These are phyloP conservation scores for Otolemur crassicaudatus DNA, from an alignment of 2,797 vertebrate species.

Conservation along the genomic window DNA sequence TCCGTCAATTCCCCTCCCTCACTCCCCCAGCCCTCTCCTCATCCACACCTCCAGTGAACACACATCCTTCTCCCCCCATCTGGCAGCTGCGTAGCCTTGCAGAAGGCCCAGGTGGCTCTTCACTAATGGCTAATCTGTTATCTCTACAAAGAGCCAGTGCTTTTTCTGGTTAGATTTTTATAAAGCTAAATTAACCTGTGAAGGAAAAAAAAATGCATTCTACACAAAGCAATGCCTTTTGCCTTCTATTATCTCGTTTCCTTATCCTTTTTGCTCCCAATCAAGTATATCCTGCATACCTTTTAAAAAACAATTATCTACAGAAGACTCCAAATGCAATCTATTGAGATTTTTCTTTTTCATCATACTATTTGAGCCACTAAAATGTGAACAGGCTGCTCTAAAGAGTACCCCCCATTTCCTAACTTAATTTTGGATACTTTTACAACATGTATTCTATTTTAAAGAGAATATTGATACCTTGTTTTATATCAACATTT, in stretches of 20 bases:
- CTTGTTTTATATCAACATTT: constrained; percentile 79
- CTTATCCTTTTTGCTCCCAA: not conserved
- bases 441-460: constrained; percentile 68
- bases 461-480: constrained; percentile 77
- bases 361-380: not conserved
- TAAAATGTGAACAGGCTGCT: not conserved
- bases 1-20: not conserved
- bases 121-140: constrained; percentile 44
- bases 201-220: not conserved
- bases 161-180: constrained; percentile 8
- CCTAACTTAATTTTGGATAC: constrained; percentile 57
- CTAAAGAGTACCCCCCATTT: not conserved
- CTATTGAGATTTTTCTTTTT: not conserved
- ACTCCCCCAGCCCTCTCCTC: not conserved
- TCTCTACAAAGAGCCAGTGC: not conserved
- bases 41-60: not conserved
- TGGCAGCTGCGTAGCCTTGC: not conserved
- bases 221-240: not conserved
- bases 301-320: not conserved
- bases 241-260: not conserved
- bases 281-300: not conserved
- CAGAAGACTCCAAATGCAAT: constrained; percentile 1
- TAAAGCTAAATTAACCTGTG: not conserved
- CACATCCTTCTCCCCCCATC: not conserved
- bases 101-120: constrained; percentile 52